Evolutionary conservation across 2,113 vertebrate genomes (phyloP), one percentile per base, ranked within the genome.

Genomic region (Cinclus mexicanus): DNA sequence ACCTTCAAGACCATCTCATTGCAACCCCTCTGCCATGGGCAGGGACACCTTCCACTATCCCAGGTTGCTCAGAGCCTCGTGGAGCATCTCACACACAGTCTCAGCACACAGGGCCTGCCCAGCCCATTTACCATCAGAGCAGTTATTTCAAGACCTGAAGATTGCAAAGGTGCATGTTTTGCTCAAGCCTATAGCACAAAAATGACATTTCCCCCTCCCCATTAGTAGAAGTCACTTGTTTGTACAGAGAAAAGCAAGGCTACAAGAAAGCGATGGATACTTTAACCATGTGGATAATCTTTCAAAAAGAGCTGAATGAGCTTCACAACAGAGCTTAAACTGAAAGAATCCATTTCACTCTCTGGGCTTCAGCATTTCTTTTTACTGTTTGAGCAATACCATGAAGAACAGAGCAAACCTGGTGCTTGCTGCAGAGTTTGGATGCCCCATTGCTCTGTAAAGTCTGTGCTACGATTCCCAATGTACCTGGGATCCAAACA

Each of bases 381-480:
- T 24, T 10, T 21, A 47, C 13, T 39, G 16, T 19, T 23, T 39
- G 31, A 68, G 56, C 0, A 3, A 3, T 3, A 12, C 2, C 8
- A 18, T 1, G 35, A 70, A 46, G 57, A n/a, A 9, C 14, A 69
- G 23, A 69, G 41, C 31, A 83, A 75, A 47, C 9, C 49, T 64
- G 7, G 17, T 53, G 44, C 63, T 65, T 67, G 67, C 18, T 87
- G 84, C 71, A 70, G 70, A 46, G 59, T 1, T n/a, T 4, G 35
- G 93, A 70, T 69, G 75, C 47, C 72, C 81, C 44, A 20, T 0
- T 56, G 60, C 87, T 81, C 90, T 13, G 15, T 17, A 11, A 59
- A 55, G n/a, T 41, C 90, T 83, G 79, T 0, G 6, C 47, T 57
- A 71, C 0, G 1, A 84, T 83, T 92, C 90, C 88, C 86, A 49